Evolutionary conservation across 2,888 invertebrate species (phyloP), one percentile per base, ranked within the genome.

Genomic region (Zhengitettix transpicula): DNA sequence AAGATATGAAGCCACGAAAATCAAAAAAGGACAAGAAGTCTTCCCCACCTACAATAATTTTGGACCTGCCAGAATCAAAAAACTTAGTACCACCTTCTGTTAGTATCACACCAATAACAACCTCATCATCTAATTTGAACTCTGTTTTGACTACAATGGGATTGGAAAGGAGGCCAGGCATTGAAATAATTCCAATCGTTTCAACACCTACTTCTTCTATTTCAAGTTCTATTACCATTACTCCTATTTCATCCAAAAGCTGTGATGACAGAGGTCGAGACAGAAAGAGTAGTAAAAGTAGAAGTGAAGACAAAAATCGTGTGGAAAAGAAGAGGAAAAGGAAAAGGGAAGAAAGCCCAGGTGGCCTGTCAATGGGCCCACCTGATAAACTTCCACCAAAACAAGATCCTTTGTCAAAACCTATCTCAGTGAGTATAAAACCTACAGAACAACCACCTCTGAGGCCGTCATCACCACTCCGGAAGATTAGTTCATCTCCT

Each of bases 201-300:
- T 77, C 84, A 14, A 74, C 82, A 10, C 73, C 83, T 0, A 80
- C 82, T 9, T 77, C 84, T 10, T 78, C 80, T 9, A 71, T 87
- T 41, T 85, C 89, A 11, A 87, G 87, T 68, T 89, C 90, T 1
- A 89, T 91, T 61, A 91, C 91, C 0, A 91, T 92, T 60, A 92
- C 91, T 0, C 88, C 91, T 5, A 89, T 91, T 52, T 68, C 75
- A 76, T 60, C 59, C n/a, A 52, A 58, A 12, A 55, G 72, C 68
- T 28, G 28, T 28, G 71, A 73, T 55, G 75, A 77, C 57, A 71
- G 76, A 57, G 75, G 73, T 61, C 61, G 59, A 42, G 59, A 58
- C 28, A 56, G 63, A 42, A 60, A 60, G 53, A 69, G 70, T 42
- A 75, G 77, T 55, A 78, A 78, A 65, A 72, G 69, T 42, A 74